Conservation (phyloP, 2,888 invertebrate species). For the Reticulitermes lucifugus region DNA sequence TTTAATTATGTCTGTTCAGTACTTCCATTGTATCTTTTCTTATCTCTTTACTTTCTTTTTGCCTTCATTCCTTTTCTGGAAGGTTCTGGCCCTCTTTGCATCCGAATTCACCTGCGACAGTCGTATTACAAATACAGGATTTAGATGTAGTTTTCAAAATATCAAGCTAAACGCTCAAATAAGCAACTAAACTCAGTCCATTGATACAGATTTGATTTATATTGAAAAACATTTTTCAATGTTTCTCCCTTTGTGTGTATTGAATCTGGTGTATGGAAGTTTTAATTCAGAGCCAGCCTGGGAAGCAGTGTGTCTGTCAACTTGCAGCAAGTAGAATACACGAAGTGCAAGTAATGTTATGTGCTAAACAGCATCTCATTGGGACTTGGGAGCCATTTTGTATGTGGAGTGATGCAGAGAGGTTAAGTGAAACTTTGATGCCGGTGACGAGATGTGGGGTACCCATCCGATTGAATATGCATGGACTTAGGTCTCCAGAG, state of each 20-base stretch:
- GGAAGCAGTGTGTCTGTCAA: not conserved
- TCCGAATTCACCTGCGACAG: too few relatives aligned
- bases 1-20: too few relatives aligned
- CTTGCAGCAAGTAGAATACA: not conserved
- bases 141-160: too few relatives aligned
- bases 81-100: too few relatives aligned
- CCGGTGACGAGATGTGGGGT: conserved; percentile 10
- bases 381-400: not conserved
- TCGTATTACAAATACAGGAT: too few relatives aligned
- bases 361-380: not conserved
- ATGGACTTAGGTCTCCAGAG: conserved; percentile 1
- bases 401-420: not conserved
- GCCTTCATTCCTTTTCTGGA: too few relatives aligned
- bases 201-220: too few relatives aligned
- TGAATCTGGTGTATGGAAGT: not conserved
- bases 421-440: conserved; percentile 17
- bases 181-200: too few relatives aligned
- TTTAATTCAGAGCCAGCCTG: not conserved
- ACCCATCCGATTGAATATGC: conserved; percentile 32
- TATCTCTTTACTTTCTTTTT: too few relatives aligned
- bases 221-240: too few relatives aligned
- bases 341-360: not conserved
- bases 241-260: not conserved
- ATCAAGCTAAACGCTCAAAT: too few relatives aligned
- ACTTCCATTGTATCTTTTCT: too few relatives aligned